Conservation (phyloP, 2,888 invertebrate species). For the Drosophila pegasa region DNA sequence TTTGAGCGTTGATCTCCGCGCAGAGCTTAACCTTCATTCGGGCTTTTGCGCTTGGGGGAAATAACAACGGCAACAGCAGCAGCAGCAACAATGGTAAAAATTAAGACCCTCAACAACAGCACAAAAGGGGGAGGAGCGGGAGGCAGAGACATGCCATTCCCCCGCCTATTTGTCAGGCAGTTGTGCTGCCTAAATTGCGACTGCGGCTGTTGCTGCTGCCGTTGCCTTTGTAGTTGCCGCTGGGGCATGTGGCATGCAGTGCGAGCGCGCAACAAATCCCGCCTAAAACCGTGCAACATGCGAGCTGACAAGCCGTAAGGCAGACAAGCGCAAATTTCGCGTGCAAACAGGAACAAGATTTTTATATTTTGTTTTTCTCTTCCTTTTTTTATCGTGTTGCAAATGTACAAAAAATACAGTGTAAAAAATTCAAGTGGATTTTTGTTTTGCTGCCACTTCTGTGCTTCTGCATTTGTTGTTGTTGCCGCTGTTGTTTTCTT, state of each 20-base stretch:
- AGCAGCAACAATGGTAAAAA: slow-evolving; percentile 62
- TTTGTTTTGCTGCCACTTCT: slow-evolving; percentile 60
- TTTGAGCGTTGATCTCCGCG: slow-evolving; percentile 35
- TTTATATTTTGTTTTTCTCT: slow-evolving; percentile 30
- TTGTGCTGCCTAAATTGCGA: slow-evolving; percentile 58
- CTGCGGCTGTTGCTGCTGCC: slow-evolving; percentile 56
- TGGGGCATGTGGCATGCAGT: slow-evolving; percentile 26
- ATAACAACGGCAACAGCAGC: slow-evolving; percentile 18
- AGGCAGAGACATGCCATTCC: slow-evolving; percentile 14
- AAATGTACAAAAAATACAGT: slow-evolving; percentile 78
- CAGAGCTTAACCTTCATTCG: slow-evolving; percentile 60
- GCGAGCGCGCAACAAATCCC: slow-evolving; percentile 69
- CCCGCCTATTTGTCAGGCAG: slow-evolving; percentile 18
- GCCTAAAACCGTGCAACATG: slow-evolving; percentile 81
- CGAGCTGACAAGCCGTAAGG: slow-evolving; percentile 81
- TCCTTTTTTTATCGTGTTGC: slow-evolving; percentile 32
- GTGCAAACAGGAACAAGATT: slow-evolving; percentile 70
- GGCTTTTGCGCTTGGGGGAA: slow-evolving; percentile 36
- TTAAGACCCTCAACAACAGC: slow-evolving; percentile 64
- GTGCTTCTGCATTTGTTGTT: slow-evolving; percentile 18
- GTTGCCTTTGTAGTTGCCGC: slow-evolving; percentile 61
- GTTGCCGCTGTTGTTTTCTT: slow-evolving; percentile 16
- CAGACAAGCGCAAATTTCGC: slow-evolving; percentile 81
- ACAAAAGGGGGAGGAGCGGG: slow-evolving; percentile 11
- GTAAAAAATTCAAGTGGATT: slow-evolving; percentile 81